Base-by-base conservation (phyloP, 1,140 invertebrate species). In the Calycopis cecrops region DNA sequence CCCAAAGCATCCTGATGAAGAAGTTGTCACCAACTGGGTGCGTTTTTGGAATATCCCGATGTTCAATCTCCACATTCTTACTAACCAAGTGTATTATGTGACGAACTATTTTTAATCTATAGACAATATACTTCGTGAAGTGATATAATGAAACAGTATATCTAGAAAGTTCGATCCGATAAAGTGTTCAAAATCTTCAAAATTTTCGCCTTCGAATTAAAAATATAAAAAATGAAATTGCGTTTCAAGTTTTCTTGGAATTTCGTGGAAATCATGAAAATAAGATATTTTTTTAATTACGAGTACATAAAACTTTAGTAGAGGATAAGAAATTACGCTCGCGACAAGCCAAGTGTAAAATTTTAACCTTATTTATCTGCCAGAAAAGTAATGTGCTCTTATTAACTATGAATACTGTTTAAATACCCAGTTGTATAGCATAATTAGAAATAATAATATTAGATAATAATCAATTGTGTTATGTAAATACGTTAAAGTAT, bases 21-120 rank as follows among this genome's bases (percentile, higher is more conserved):
- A 86, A 71, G 75, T 79, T 55, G 79, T 85, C 73, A 73, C 73
- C 48, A 85, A 85, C 70, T 86, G 83, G 83, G 83, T 87, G 79
- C 79, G 83, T 85, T 58, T 28, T 37, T n/a, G 53, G 12, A 28
- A 44, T 42, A 28, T 35, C 16, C 33, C 34, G 16, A 8, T 50
- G 33, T 14, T 35, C 12, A 34, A 35, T 33, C 48, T 50, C 4
- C 12, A 48, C 7, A 16, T 28, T 50, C 28, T 34, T 57, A 50
- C 38, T 56, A 48, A 40, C 12, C 40, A 35, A 42, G 28, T 40
- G 18, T 16, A 10, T 48, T 28, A 28, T 28, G 47, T 33, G 18
- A 28, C 18, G 40, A 44, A 1, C 1, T 44, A 44, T 44, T 16
- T 8, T 17, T 9, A 47, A 47, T 18, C 16, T 28, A 11, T 48